These are phyloP conservation scores for Hemibagrus guttatus DNA, from an alignment of 2,797 vertebrate species.

Conservation along the genomic window DNA sequence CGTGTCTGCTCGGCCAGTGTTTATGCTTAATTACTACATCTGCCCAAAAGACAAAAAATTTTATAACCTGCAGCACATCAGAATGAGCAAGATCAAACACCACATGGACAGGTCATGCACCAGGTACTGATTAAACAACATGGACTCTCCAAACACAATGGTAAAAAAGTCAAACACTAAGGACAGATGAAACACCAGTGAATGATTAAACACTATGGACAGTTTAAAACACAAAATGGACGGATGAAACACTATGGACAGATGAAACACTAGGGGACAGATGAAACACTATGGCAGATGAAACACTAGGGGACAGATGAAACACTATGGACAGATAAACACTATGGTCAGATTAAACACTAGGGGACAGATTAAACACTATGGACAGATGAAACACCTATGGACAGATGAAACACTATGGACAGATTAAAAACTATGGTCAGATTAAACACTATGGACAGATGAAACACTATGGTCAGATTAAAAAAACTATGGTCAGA, in stretches of 20 bases:
- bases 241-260: too few relatives aligned
- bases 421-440: background rate
- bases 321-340: background rate
- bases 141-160: too few relatives aligned
- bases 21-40: background rate
- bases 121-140: background rate
- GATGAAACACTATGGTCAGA: background rate
- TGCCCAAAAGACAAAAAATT: background rate
- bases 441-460: background rate
- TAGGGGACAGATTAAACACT: background rate
- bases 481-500: background rate
- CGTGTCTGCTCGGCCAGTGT: background rate
- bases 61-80: background rate
- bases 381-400: background rate
- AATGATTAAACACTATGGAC: too few relatives aligned
- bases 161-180: too few relatives aligned
- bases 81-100: background rate
- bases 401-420: background rate
- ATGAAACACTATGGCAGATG: too few relatives aligned
- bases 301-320: too few relatives aligned
- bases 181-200: too few relatives aligned
- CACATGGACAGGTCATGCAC: background rate
- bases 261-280: too few relatives aligned
- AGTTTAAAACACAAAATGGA: too few relatives aligned
- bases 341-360: background rate